Evolutionary conservation across 1,140 invertebrate species (phyloP).

Genomic region (Drosophila ambigua): DNA sequence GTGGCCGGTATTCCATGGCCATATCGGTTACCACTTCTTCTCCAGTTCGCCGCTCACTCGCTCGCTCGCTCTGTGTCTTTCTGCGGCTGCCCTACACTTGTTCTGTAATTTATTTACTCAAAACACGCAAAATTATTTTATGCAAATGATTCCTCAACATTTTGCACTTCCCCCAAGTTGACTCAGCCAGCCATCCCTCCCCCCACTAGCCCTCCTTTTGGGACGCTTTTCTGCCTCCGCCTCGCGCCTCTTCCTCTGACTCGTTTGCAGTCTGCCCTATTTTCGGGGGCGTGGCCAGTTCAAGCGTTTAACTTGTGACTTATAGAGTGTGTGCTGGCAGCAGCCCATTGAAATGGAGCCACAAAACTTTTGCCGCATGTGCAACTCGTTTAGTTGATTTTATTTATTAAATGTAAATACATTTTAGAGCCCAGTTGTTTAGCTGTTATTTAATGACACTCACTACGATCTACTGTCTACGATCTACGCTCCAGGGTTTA

Average conservation of each 20-base stretch:
- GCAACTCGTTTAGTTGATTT: too few relatives aligned
- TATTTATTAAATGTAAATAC: too few relatives aligned
- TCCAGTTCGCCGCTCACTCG: too few relatives aligned
- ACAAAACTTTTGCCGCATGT: too few relatives aligned
- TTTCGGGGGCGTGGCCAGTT: slow-evolving; percentile 55
- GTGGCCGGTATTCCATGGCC: slow-evolving; percentile 11
- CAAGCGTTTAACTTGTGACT: slow-evolving; percentile 59
- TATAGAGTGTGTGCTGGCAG: slow-evolving; percentile 15
- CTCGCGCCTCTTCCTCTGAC: not conserved
- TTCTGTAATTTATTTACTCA: slow-evolving; percentile 74
- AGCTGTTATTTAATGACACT: too few relatives aligned
- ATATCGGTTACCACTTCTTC: slow-evolving; percentile 35
- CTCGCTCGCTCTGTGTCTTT: slow-evolving; percentile 9
- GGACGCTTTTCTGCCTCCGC: not conserved
- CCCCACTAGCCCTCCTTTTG: slow-evolving; percentile 4
- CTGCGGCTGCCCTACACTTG: slow-evolving; percentile 53
- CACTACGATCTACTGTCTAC: too few relatives aligned
- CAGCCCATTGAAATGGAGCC: too few relatives aligned
- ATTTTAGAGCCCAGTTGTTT: too few relatives aligned
- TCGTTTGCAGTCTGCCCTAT: slow-evolving; percentile 29
- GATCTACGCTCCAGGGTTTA: too few relatives aligned
- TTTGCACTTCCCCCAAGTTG: slow-evolving; percentile 44
- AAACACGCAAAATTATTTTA: slow-evolving; percentile 81
- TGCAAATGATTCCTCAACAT: slow-evolving; percentile 72
- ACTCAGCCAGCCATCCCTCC: slow-evolving; percentile 43